These are phyloP conservation scores for Saiga tatarica DNA, from an alignment of 2,113 vertebrate genomes.

Conservation along the genomic window DNA sequence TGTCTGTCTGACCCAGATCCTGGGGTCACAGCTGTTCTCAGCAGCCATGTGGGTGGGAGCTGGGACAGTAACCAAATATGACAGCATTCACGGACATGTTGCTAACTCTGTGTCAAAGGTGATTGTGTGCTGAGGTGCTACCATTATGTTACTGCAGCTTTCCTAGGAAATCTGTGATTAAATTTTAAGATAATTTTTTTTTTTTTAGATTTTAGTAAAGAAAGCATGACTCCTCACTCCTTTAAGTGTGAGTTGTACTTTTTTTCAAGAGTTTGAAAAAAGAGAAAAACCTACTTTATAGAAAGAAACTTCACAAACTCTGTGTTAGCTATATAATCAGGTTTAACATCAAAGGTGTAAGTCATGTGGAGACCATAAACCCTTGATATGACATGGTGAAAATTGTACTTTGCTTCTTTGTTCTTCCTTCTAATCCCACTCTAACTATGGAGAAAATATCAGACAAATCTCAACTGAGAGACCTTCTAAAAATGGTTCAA, in stretches of 20 bases:
- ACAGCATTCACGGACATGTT: neutral
- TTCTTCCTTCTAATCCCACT: neutral
- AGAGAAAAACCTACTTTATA: neutral
- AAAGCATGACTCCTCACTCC: neutral
- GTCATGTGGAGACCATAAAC: neutral
- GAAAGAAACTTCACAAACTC: neutral
- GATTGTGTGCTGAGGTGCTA: neutral
- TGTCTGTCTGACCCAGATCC: neutral
- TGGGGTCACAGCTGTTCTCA: slow-evolving; percentile 51
- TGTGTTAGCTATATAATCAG: neutral
- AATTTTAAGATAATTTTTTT: neutral
- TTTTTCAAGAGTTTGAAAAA: neutral
- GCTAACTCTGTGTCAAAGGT: neutral
- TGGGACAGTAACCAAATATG: neutral
- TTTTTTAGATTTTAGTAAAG: neutral
- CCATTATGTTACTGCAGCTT: neutral
- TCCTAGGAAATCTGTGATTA: neutral
- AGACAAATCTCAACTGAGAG: neutral
- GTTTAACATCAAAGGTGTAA: neutral
- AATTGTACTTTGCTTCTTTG: neutral
- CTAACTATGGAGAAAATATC: neutral
- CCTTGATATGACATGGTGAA: neutral
- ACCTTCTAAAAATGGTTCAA: neutral
- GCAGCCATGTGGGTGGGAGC: neutral
- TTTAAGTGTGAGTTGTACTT: neutral